phyloP scores from a whole-genome alignment of 2,113 vertebrate species.

The Bucco capensis region DNA sequence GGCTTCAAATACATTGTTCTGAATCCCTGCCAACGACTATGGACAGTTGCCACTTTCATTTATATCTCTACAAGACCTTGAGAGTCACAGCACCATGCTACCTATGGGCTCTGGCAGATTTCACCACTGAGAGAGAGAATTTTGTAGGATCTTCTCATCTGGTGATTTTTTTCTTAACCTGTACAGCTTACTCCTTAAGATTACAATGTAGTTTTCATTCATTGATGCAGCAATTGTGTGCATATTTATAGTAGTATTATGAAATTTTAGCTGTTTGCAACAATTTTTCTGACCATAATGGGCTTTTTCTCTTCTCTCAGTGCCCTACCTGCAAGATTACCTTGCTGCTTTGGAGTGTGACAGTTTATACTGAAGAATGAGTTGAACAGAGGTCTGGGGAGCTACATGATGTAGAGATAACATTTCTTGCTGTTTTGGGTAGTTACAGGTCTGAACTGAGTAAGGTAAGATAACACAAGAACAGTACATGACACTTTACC shows the following conservation, averaged over 20 bases:
- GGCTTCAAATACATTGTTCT: background rate
- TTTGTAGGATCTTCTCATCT: background rate
- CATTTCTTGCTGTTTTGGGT: background rate
- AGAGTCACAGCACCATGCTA: background rate
- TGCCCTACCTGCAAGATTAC: background rate
- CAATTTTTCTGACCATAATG: background rate
- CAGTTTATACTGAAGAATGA: background rate
- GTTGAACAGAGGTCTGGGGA: background rate
- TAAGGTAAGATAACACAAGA: background rate
- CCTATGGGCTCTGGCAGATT: too few relatives aligned
- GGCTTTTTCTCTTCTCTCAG: background rate
- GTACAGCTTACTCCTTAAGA: background rate
- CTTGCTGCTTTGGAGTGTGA: background rate
- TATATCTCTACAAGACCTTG: background rate
- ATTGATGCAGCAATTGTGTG: background rate
- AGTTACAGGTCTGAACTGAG: background rate
- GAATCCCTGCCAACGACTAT: background rate
- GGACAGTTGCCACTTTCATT: background rate
- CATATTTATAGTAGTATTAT: background rate
- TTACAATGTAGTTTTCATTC: too few relatives aligned
- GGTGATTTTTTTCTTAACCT: background rate
- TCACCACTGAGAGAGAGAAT: too few relatives aligned
- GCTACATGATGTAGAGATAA: background rate
- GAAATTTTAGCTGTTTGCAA: background rate
- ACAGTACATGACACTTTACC: background rate